Base-by-base conservation (phyloP, 2,113 vertebrate genomes). In the Triplophysa siluroides region DNA sequence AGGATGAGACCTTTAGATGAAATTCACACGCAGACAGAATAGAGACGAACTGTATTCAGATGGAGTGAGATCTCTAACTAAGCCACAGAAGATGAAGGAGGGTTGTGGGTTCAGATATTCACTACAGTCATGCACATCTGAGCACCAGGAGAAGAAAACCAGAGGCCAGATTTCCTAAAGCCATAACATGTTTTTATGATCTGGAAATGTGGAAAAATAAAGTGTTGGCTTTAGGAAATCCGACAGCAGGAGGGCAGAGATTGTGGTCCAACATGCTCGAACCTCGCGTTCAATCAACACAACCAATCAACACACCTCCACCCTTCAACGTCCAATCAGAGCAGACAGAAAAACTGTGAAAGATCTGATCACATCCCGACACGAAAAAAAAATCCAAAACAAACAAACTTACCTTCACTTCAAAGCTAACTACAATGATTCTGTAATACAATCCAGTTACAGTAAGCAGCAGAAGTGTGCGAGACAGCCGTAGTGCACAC, bases 91-190 rank as follows among this genome's bases (percentile, higher is more conserved):
- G 68, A 82, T 83, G 64, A 43, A 56, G 63, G 65, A 81, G n/a
- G 16, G 43, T 52, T 43, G 19, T 24, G 23, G 50, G 60, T 67
- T 41, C 33, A 71, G 65, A 56, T 64, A 60, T 61, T 77, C 26
- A 73, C 56, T 58, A 61, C 56, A 75, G 47, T 21, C 83, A 84
- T 84, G 83, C 83, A 81, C 69, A 81, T 72, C 60, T 19, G 58
- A 75, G n/a, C 79, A 80, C 70, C 29, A 60, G 67, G n/a, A 65
- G 63, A 69, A 29, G 52, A 69, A 45, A 61, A 52, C 71, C 60
- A 71, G 54, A 50, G 56, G 33, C 74, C 78, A 66, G 65, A 80
- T 69, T 58, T 83, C 65, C 65, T 71, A 69, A 79, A 83, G 78
- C 71, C 52, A 61, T 26, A 33, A 9, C 21, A n/a, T 4, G 58